A percentile compares a stretch with the other conserved stretches of the same genome.
Evolutionary conservation across 92 coral and sea anemone species (phyloP).

Genomic region (Hydrozoanthus gracilis): DNA sequence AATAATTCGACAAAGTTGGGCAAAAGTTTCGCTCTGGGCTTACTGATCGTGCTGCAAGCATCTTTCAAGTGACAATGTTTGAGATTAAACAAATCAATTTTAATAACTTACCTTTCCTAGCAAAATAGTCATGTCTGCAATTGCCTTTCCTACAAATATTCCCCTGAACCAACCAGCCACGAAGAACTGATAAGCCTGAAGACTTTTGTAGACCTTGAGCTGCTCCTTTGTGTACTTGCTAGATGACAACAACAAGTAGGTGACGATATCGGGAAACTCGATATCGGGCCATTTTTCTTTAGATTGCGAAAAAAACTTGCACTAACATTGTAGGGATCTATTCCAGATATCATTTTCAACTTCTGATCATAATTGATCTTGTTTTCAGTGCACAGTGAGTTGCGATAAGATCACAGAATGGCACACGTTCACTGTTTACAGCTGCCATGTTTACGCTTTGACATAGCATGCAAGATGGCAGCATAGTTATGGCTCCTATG

Average conservation of each 20-base stretch:
- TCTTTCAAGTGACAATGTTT: conserved; percentile 10
- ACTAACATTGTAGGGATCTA: conserved; percentile 59
- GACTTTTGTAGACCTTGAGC: conserved; percentile 73
- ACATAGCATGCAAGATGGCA: not conserved
- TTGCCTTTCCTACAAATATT: conserved; percentile 18
- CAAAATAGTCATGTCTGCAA: not conserved
- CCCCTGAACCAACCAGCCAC: conserved; percentile 57
- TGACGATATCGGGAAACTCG: conserved; percentile 58
- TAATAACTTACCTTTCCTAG: conserved; percentile 10
- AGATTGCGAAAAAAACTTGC: conserved; percentile 20
- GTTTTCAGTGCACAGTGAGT: conserved; percentile 31
- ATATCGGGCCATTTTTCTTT: conserved; percentile 56
- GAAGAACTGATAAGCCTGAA: conserved; percentile 58
- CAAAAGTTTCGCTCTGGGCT: conserved; percentile 1
- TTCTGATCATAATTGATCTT: conserved; percentile 42
- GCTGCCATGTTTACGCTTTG: conserved; percentile 43
- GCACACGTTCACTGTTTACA: conserved; percentile 30
- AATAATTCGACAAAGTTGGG: conserved; percentile 14
- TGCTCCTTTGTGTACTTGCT: conserved; percentile 41
- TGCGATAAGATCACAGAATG: conserved; percentile 49
- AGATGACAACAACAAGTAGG: conserved; percentile 44
- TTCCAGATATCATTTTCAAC: conserved; percentile 50
- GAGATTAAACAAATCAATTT: not conserved
- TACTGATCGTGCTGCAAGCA: conserved; percentile 23
- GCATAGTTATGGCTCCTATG: conserved; percentile 60